Base-by-base conservation (phyloP, 1,140 invertebrate genomes). In the Globodera rostochiensis region DNA sequence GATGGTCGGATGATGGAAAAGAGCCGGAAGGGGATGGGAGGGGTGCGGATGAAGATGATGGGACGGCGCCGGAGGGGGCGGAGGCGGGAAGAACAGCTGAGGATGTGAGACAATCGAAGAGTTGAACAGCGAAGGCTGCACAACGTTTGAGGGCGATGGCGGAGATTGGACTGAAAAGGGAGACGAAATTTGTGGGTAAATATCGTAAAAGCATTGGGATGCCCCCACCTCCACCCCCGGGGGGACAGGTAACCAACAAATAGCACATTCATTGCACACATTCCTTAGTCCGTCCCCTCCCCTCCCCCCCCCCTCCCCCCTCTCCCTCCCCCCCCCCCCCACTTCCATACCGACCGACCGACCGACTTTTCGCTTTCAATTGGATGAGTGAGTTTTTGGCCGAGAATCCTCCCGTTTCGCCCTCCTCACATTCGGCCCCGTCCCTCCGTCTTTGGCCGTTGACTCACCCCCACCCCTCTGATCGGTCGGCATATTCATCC, bases 1-100 rank as follows among this genome's bases (percentile, higher is more conserved):
- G 25, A 71, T 19, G n/a, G 45, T 49, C 70, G 77, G 50, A 25
- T 50, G 49, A 79, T 49, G 50, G 50, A 46, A 67, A 73, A 46
- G 19, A n/a, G 66, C 7, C 19, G 77, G 77, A 64, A 21, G 70
- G n/a, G 19, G 57, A 69, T 15, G 69, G 19, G 57, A 15, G 19
- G 11, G 57, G 11, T 53, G 50, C 7, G 7, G 57, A 19, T 19
- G 57, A 64, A 15, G 57, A 64, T 64, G 57, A 64, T 64, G 57
- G 15, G 57, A 36, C 36, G 36, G 36, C 36, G 36, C 36, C 36
- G 36, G 36, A 36, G 36, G 36, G 36, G 36, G 36, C 60, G 60
- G 60, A 66, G 60, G 60, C 13, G 60, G 60, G 60, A 66, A 21
- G 60, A 66, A 21, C 13, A 66, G 13, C 60, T 66, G 60, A 66